Conservation (phyloP, 2,888 invertebrate species). For the Omphaloscelis lunosa region DNA sequence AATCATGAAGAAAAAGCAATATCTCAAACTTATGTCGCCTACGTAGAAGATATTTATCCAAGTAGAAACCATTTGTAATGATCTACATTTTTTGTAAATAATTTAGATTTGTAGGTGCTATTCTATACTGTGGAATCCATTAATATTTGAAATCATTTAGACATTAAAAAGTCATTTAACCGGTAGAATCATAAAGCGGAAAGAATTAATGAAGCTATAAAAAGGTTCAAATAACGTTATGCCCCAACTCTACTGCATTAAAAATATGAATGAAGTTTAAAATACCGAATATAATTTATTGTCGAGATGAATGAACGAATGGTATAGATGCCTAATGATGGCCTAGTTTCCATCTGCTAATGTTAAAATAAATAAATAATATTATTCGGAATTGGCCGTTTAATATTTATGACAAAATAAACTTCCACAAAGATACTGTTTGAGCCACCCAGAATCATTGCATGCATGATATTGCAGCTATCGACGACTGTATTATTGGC, state of each 20-base stretch:
- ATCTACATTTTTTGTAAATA: not conserved
- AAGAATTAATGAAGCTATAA: slow-evolving; percentile 65
- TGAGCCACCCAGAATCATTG: slow-evolving; percentile 61
- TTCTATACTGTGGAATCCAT: slow-evolving; percentile 8
- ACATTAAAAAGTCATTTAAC: slow-evolving; percentile 52
- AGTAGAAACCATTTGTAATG: not conserved
- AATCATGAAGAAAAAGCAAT: slow-evolving; percentile 51
- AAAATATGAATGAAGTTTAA: slow-evolving; percentile 48
- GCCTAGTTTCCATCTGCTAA: slow-evolving; percentile 2
- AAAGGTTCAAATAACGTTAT: slow-evolving; percentile 57
- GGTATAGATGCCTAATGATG: slow-evolving; percentile 24
- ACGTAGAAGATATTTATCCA: slow-evolving; percentile 33
- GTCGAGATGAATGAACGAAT: slow-evolving; percentile 32
- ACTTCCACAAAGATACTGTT: slow-evolving; percentile 24
- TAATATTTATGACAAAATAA: slow-evolving; percentile 36
- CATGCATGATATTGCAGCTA: slow-evolving; percentile 58
- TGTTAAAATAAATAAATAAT: slow-evolving; percentile 12
- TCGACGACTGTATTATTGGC: slow-evolving; percentile 64
- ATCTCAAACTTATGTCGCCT: slow-evolving; percentile 28
- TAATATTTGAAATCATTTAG: slow-evolving; percentile 46
- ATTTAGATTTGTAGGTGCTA: slow-evolving; percentile 4
- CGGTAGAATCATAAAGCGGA: slow-evolving; percentile 56
- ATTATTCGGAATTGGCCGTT: slow-evolving; percentile 18
- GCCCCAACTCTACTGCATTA: slow-evolving; percentile 50
- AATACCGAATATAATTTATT: slow-evolving; percentile 54